Conservation (phyloP, 2,113 vertebrate species). For the Sorex fumeus region DNA sequence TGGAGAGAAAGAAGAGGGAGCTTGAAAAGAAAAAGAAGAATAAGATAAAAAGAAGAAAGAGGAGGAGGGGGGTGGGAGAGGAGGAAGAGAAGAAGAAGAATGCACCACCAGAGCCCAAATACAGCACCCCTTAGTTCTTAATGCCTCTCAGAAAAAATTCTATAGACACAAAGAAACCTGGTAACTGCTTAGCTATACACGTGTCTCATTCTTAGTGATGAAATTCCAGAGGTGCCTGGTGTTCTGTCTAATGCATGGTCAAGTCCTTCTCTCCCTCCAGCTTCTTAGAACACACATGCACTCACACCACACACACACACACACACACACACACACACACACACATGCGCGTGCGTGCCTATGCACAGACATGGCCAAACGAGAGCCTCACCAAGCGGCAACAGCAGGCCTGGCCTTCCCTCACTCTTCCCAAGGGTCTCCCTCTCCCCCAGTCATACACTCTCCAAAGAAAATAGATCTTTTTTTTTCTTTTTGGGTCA, state of each 20-base stretch:
- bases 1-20: background rate
- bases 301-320: background rate
- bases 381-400: background rate
- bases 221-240: background rate
- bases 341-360: background rate
- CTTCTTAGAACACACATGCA: background rate
- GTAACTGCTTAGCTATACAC: background rate
- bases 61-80: too few relatives aligned
- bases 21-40: too few relatives aligned
- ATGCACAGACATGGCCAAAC: background rate
- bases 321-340: conserved; percentile 13
- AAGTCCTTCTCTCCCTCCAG: background rate
- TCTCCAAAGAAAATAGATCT: background rate
- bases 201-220: background rate
- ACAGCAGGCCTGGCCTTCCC: background rate
- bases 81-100: background rate
- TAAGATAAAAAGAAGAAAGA: background rate
- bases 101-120: background rate
- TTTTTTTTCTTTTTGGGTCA: too few relatives aligned
- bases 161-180: conserved; percentile 25
- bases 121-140: background rate
- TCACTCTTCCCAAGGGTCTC: background rate
- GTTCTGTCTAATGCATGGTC: background rate
- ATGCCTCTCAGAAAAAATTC: background rate
- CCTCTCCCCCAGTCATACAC: background rate